A percentile compares a stretch with the other conserved stretches of the same genome.
phyloP scores from a whole-genome alignment of 1,140 invertebrate genomes.

The Zaprionus vittiger region DNA sequence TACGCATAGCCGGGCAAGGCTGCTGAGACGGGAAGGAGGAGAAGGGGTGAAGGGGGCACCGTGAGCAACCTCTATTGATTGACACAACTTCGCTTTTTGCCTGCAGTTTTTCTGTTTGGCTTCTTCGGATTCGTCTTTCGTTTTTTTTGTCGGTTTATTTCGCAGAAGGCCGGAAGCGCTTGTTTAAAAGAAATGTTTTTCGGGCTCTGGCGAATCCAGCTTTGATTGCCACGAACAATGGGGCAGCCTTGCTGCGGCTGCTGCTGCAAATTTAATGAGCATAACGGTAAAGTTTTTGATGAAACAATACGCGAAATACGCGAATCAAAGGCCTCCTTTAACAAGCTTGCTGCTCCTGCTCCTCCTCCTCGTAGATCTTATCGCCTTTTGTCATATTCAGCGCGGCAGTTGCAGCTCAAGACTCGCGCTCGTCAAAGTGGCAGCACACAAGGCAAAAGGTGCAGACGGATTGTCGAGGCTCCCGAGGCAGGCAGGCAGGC shows the following conservation, averaged over 20 bases:
- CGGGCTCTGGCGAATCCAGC: conserved; percentile 13
- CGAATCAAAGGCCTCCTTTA: conserved; percentile 54
- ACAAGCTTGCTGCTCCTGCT: conserved; percentile 51
- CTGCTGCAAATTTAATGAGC: conserved; percentile 76
- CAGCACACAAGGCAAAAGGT: not conserved
- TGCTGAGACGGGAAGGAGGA: not conserved
- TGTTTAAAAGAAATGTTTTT: conserved; percentile 57
- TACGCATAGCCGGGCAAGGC: conserved; percentile 55
- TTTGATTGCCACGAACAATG: conserved; percentile 69
- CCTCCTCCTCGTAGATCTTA: conserved; percentile 75
- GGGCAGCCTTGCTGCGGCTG: conserved; percentile 33
- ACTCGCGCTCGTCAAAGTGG: not conserved
- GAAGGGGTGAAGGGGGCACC: conserved; percentile 12
- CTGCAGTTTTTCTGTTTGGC: conserved; percentile 24
- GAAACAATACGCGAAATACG: conserved; percentile 71
- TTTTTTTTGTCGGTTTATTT: conserved; percentile 54
- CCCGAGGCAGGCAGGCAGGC: conserved; percentile 23
- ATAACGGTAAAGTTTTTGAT: conserved; percentile 83
- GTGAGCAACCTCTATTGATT: conserved; percentile 78
- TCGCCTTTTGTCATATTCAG: conserved; percentile 78
- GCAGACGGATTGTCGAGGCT: not conserved
- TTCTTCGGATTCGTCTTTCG: conserved; percentile 3
- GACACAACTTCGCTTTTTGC: conserved; percentile 69
- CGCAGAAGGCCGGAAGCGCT: conserved; percentile 79
- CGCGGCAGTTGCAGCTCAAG: conserved; percentile 46